phyloP scores from a whole-genome alignment of 2,888 invertebrate species.

The Heteropelma amictum region DNA sequence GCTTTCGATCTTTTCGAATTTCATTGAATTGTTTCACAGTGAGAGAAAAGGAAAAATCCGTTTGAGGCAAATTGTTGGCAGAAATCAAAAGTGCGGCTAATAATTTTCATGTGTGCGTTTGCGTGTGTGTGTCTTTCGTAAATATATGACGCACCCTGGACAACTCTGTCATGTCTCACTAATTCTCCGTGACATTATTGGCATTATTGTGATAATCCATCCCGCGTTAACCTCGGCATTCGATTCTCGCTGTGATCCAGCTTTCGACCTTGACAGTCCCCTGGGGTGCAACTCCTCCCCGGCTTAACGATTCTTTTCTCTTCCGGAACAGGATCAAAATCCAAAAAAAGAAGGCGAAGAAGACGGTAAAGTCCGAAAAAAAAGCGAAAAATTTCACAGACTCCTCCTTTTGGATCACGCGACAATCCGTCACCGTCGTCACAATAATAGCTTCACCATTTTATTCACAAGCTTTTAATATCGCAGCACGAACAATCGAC shows the following conservation, averaged over 20 bases:
- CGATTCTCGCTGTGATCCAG: constrained; percentile 25
- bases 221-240: constrained; percentile 43
- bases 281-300: constrained; percentile 39
- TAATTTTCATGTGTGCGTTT: too few species aligned
- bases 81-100: neutral
- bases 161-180: constrained; percentile 72
- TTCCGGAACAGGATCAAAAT: neutral
- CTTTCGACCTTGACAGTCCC: constrained; percentile 49
- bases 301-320: neutral
- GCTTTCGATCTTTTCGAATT: too few species aligned
- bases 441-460: too few species aligned
- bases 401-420: neutral
- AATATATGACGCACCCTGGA: constrained; percentile 67
- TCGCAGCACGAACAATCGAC: neutral
- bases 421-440: neutral
- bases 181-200: constrained; percentile 66
- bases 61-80: neutral
- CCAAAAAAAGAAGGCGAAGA: neutral
- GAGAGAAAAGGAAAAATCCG: too few species aligned
- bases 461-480: neutral
- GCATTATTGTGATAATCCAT: constrained; percentile 47
- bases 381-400: neutral
- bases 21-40: too few species aligned
- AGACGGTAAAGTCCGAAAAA: neutral
- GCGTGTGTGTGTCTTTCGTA: too few species aligned